Percentiles rank a stretch among this genome's conserved stretches.
Conservation (phyloP, 2,113 vertebrate genomes). For the Shinisaurus crocodilurus region DNA sequence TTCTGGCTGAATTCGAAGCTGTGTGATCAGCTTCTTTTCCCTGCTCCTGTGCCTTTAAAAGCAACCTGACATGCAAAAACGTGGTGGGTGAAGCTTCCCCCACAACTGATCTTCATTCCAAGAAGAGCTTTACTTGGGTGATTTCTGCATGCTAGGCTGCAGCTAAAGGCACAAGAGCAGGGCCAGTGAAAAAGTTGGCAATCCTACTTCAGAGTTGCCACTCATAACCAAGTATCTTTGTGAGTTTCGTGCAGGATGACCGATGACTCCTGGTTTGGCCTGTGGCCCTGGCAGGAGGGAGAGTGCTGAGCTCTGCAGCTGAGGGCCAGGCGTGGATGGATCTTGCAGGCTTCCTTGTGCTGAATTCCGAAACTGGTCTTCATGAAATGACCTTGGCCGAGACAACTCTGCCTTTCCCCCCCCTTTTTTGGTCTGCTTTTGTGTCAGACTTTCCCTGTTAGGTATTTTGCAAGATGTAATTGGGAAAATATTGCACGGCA, state of each 20-base stretch:
- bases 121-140: neutral
- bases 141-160: neutral
- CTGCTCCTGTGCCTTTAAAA: neutral
- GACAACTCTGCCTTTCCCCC: neutral
- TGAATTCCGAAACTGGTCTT: neutral
- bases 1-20: neutral
- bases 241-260: no score
- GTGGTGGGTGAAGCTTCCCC: neutral
- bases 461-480: neutral
- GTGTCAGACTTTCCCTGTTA: neutral
- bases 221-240: neutral
- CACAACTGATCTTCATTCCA: no score
- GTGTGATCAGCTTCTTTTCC: neutral
- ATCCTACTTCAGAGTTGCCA: neutral
- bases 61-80: neutral
- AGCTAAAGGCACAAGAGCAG: neutral
- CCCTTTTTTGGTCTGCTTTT: neutral
- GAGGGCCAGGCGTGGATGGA: neutral
- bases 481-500: neutral
- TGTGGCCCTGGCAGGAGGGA: neutral
- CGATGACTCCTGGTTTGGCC: neutral
- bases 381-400: neutral
- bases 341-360: neutral
- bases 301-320: neutral
- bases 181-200: neutral